Conservation (phyloP, 2,888 invertebrate genomes). For the Cloeon dipterum region DNA sequence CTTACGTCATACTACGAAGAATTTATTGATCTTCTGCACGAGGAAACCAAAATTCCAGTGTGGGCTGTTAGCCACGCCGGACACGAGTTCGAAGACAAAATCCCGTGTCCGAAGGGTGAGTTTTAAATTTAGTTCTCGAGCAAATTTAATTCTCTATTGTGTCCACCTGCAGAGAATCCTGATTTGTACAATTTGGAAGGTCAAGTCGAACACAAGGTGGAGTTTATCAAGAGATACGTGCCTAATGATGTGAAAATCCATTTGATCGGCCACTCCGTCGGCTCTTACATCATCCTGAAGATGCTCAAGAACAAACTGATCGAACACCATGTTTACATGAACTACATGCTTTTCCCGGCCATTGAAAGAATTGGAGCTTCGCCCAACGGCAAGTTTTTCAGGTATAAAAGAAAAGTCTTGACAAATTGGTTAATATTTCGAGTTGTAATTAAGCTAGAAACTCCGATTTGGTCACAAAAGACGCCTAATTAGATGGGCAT, state of each 20-base stretch:
- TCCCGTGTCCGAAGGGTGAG: slow-evolving; percentile 18
- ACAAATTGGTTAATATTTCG: no score
- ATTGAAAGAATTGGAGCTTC: slow-evolving; percentile 59
- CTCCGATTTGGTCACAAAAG: no score
- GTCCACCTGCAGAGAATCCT: slow-evolving; percentile 19
- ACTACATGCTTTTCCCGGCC: slow-evolving; percentile 67
- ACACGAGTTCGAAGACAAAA: slow-evolving; percentile 32
- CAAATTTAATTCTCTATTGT: neutral
- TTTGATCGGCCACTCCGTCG: slow-evolving; percentile 78
- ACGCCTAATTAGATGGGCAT: no score
- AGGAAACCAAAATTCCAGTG: slow-evolving; percentile 35
- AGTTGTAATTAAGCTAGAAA: no score
- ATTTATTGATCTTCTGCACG: slow-evolving; percentile 42
- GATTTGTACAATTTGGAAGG: slow-evolving; percentile 48
- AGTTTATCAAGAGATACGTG: slow-evolving; percentile 49
- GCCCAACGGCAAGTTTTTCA: slow-evolving; percentile 47
- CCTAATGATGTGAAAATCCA: slow-evolving; percentile 50
- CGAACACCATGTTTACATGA: slow-evolving; percentile 22
- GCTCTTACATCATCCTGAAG: slow-evolving; percentile 60
- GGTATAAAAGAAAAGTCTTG: no score
- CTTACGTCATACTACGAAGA: slow-evolving; percentile 54
- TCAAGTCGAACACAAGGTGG: slow-evolving; percentile 56
- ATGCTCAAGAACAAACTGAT: slow-evolving; percentile 24
- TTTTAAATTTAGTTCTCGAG: neutral
- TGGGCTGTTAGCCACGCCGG: slow-evolving; percentile 69